phyloP scores from a whole-genome alignment of 2,888 invertebrate species.

The Drosophila borborema region DNA sequence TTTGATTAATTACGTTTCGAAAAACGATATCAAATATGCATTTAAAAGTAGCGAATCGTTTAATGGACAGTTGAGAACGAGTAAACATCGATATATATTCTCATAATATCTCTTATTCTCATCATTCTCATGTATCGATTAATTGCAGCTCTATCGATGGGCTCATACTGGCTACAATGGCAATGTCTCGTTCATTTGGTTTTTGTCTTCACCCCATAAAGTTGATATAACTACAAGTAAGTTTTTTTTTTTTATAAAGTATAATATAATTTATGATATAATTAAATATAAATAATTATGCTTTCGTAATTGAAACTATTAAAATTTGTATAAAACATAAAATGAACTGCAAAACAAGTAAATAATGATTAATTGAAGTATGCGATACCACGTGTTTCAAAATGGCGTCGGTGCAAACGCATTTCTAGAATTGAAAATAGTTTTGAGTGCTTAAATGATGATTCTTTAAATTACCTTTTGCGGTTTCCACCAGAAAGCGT shows the following conservation, averaged over 20 bases:
- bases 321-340: not conserved
- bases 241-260: constrained; percentile 25
- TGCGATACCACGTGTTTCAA: constrained; percentile 67
- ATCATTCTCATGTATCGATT: constrained; percentile 7
- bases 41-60: constrained; percentile 1
- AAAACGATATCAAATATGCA: not conserved
- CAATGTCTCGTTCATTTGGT: constrained; percentile 84
- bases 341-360: not conserved
- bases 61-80: not conserved
- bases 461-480: constrained; percentile 83
- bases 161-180: not conserved
- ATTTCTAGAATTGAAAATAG: not conserved
- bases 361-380: not conserved
- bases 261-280: too few relatives aligned
- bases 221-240: constrained; percentile 83
- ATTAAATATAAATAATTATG: not conserved
- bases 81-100: constrained; percentile 11
- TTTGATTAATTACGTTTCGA: not conserved
- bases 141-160: not conserved
- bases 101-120: too few relatives aligned
- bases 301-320: not conserved
- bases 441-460: constrained; percentile 78
- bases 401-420: constrained; percentile 62
- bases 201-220: constrained; percentile 83
- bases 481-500: constrained; percentile 85